Percentiles rank a stretch among this genome's conserved stretches.
Evolutionary conservation across 2,113 vertebrate genomes (phyloP).

Genomic region (Megalops atlanticus): DNA sequence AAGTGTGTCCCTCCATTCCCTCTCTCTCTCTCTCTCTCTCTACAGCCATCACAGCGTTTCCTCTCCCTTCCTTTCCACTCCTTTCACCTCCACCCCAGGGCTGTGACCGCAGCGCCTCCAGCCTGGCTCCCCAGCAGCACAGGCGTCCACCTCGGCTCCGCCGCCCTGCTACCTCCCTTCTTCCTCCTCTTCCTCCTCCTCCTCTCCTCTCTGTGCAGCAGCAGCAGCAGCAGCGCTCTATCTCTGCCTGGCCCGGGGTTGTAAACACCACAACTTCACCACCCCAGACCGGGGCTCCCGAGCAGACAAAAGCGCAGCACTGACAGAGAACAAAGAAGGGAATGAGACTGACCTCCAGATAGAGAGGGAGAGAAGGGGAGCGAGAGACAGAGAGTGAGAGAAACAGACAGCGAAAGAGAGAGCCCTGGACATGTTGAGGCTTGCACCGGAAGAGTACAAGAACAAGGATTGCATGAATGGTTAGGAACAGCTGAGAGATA

Average conservation of each 20-base stretch:
- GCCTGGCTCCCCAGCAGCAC: neutral
- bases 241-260: neutral
- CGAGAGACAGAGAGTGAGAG: slow-evolving; percentile 36
- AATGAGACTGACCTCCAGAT: too few species aligned
- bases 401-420: slow-evolving; percentile 40
- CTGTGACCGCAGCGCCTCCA: neutral
- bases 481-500: slow-evolving; percentile 7
- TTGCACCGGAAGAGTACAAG: slow-evolving; percentile 35
- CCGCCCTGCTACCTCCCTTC: neutral
- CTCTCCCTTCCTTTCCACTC: neutral
- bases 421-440: slow-evolving; percentile 56
- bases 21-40: neutral
- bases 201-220: neutral
- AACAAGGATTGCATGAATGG: accelerated
- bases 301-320: too few species aligned
- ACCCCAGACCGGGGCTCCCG: neutral
- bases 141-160: neutral
- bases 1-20: slow-evolving; percentile 3
- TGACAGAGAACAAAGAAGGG: too few species aligned
- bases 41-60: neutral
- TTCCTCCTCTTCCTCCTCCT: neutral
- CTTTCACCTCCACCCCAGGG: neutral
- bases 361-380: neutral
- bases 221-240: neutral
- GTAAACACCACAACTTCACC: neutral